Conservation (phyloP, 2,113 vertebrate genomes). For the Muntiacus muntjak region DNA sequence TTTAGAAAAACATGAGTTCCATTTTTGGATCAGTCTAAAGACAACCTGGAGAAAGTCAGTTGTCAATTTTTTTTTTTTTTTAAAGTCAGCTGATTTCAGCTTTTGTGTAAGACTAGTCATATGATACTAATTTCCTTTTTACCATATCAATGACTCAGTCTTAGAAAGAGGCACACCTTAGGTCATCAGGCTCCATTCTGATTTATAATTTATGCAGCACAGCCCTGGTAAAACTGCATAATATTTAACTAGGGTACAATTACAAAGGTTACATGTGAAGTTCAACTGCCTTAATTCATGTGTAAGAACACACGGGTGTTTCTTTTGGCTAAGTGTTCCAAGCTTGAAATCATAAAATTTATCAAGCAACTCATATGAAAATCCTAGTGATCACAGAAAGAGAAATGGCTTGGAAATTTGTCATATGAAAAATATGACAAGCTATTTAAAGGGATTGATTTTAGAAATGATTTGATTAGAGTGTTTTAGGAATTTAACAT, state of each 20-base stretch:
- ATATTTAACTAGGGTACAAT: conserved; percentile 58
- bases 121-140: neutral
- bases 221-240: conserved; percentile 27
- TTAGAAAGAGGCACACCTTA: conserved; percentile 44
- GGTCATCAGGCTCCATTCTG: neutral
- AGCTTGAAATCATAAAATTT: neutral
- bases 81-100: neutral
- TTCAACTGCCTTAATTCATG: conserved; percentile 5
- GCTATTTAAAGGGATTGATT: neutral
- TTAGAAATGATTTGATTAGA: neutral
- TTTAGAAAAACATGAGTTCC: neutral
- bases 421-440: neutral
- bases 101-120: neutral
- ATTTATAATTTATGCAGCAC: conserved; percentile 23
- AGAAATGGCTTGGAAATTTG: neutral
- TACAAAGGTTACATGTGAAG: conserved; percentile 28
- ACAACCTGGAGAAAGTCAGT: neutral
- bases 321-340: neutral
- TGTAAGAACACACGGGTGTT: neutral
- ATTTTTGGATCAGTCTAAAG: neutral
- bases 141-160: conserved; percentile 1
- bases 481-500: neutral
- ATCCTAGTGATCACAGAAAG: neutral
- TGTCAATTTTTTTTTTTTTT: neutral
- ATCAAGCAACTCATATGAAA: neutral